Base-by-base conservation (phyloP, 1,140 invertebrate species). In the Trissolcus basalis region DNA sequence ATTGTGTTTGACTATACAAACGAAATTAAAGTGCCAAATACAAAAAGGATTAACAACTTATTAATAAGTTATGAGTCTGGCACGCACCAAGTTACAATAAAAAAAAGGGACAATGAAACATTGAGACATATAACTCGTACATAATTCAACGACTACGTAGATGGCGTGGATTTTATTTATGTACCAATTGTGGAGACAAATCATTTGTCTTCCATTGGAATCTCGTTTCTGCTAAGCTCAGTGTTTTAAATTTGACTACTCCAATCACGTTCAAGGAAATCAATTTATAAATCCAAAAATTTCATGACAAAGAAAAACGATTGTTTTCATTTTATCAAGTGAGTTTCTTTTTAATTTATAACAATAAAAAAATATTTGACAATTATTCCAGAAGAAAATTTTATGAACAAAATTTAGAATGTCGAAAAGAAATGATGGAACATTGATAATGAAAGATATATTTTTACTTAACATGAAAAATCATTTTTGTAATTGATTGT, bases 121-220 rank as follows among this genome's bases (percentile, higher is more conserved):
- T n/a, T 50, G 44, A 48, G 50, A 47, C 47, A 51, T 43, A 65
- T 64, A 58, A 47, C 43, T 68, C 14, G 50, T 75, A 47, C 56
- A 75, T 75, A 68, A 75, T 75, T 68, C 71, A 75, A 63, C 61
- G 56, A 9, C 13, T 41, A 49, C 48, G 19, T 55, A 67, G 33
- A 58, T 73, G 69, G 54, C 56, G 70, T 58, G 36, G 49, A 67
- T 67, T 65, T 73, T 73, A 73, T 73, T 65, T 73, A 67, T 60
- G 61, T 73, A 44, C 53, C 61, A 73, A 67, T 61, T 47, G 51
- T 54, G 60, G 70, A 73, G 69, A 73, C 69, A 72, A 64, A 64
- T 64, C 60, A 61, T 65, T 73, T 54, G 69, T 60, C 55, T 73
- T 41, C 5, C 48, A 60, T 19, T 45, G 49, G 61, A 55, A 60